Conservation (phyloP, 2,888 invertebrate genomes). For the Eudasyphora cyanicolor region DNA sequence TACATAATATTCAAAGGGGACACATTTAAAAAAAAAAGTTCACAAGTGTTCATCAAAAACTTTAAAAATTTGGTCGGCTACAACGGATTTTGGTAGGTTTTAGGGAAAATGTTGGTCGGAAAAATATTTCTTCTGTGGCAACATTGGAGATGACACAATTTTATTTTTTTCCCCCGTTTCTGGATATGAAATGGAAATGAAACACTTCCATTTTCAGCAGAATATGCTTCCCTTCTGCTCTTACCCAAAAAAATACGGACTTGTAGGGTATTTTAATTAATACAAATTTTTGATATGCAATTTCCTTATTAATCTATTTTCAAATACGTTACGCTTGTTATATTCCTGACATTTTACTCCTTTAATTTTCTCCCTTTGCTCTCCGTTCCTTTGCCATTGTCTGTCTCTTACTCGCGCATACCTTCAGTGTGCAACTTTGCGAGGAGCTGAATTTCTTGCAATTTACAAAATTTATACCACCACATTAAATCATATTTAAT, state of each 20-base stretch:
- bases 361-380: not conserved
- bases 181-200: not conserved
- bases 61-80: too few species aligned
- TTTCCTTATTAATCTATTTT: slow-evolving; percentile 56
- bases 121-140: too few species aligned
- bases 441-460: slow-evolving; percentile 43
- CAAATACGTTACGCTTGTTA: slow-evolving; percentile 30
- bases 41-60: too few species aligned
- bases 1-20: too few species aligned
- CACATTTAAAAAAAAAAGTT: too few species aligned
- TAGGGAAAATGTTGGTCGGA: too few species aligned
- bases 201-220: not conserved
- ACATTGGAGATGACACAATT: too few species aligned
- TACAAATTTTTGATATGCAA: not conserved
- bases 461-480: slow-evolving; percentile 65
- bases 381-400: not conserved
- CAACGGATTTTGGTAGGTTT: too few species aligned
- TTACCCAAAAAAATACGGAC: not conserved
- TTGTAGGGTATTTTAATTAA: not conserved
- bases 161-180: not conserved
- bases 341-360: slow-evolving; percentile 50
- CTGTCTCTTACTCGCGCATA: not conserved
- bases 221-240: not conserved
- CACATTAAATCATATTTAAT: slow-evolving; percentile 66
- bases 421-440: too few species aligned